Evolutionary conservation across 2,888 invertebrate species (phyloP).

Genomic region (Chorisops tibialis): DNA sequence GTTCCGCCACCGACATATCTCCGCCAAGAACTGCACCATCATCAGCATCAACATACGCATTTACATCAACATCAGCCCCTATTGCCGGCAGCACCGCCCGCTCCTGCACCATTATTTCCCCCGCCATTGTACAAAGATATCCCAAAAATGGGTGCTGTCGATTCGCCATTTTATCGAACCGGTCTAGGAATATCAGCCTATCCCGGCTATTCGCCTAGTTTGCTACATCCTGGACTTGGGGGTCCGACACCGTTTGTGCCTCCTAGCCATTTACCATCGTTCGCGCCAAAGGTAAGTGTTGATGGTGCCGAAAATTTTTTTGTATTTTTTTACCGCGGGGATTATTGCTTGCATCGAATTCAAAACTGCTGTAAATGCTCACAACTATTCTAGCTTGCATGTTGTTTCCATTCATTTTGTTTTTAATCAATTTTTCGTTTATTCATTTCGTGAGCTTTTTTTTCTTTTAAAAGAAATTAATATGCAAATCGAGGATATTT

Average conservation of each 20-base stretch:
- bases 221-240: constrained; percentile 73
- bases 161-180: constrained; percentile 75
- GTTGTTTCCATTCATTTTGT: constrained; percentile 4
- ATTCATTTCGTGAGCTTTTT: too few species aligned
- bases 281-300: constrained; percentile 78
- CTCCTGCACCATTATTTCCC: constrained; percentile 55
- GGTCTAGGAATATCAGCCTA: constrained; percentile 70
- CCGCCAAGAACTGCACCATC: constrained; percentile 87
- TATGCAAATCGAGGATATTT: too few species aligned
- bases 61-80: constrained; percentile 82
- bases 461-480: too few species aligned
- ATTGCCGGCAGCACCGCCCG: constrained; percentile 60
- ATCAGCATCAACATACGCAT: constrained; percentile 89
- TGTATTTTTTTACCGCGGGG: too few species aligned
- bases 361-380: constrained; percentile 14
- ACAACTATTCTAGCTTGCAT: constrained; percentile 14
- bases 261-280: constrained; percentile 79
- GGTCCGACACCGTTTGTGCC: constrained; percentile 84
- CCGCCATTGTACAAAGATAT: constrained; percentile 83
- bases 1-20: constrained; percentile 58
- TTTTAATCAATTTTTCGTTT: too few species aligned
- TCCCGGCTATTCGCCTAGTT: constrained; percentile 71
- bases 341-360: too few species aligned
- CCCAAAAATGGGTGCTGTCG: constrained; percentile 75
- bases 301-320: neutral